These are phyloP conservation scores for Amblyteles armatorius DNA, from an alignment of 2,888 invertebrate genomes.

Conservation along the genomic window DNA sequence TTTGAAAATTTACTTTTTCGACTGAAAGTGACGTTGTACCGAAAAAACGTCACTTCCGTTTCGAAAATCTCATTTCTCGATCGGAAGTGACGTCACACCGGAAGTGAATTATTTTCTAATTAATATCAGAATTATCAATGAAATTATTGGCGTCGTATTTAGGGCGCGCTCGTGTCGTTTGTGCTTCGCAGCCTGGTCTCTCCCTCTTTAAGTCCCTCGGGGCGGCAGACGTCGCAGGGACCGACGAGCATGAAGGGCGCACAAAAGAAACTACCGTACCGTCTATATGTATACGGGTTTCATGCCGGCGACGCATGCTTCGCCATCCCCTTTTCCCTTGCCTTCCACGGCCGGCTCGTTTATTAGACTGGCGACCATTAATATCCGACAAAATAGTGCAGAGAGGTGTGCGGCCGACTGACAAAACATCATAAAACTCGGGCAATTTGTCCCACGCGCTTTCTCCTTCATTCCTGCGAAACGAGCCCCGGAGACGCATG, in stretches of 20 bases:
- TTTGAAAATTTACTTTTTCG: too few relatives aligned
- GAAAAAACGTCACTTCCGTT: too few relatives aligned
- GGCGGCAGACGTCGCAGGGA: not conserved
- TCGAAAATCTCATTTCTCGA: not conserved
- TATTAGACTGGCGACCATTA: conserved; percentile 77
- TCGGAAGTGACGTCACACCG: not conserved
- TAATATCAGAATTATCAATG: not conserved
- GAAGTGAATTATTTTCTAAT: not conserved
- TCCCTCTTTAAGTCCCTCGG: not conserved
- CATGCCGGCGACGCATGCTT: not conserved
- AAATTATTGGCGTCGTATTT: not conserved
- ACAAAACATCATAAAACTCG: conserved; percentile 59
- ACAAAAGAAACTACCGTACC: not conserved
- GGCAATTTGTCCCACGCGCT: conserved; percentile 71
- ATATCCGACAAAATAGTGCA: conserved; percentile 78
- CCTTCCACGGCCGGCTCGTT: conserved; percentile 71
- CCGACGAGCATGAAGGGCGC: not conserved
- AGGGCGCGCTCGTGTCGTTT: not conserved
- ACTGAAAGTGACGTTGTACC: too few relatives aligned
- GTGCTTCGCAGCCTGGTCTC: not conserved
- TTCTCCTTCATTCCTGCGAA: conserved; percentile 19
- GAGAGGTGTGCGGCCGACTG: conserved; percentile 36
- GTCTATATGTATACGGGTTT: not conserved
- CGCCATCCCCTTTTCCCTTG: conserved; percentile 7
- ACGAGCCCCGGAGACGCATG: conserved; percentile 13